Base-by-base conservation (phyloP, 2,888 invertebrate genomes). In the Periphyllus acericola region DNA sequence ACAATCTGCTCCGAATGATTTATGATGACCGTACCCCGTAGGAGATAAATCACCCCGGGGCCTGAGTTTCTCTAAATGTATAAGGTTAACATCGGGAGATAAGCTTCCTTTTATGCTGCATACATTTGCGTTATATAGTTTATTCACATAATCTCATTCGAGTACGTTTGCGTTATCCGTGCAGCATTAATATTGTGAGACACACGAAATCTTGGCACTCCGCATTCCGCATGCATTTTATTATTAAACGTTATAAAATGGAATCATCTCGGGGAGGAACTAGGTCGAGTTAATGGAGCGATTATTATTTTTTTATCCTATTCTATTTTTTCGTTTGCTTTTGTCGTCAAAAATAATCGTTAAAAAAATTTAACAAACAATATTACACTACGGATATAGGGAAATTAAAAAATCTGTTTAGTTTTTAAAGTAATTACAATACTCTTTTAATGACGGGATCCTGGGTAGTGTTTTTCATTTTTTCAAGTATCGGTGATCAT, bases 171-270 rank as follows among this genome's bases (percentile, higher is more conserved):
- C 34, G 34, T 34, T 34, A 17, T 6, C 21, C 68, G 29, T 25
- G 68, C 29, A 17, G 9, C 9, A 29, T 71, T 71, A 71, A 29
- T 71, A 71, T 40, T 40, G 19, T 32, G 29, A 40, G 8, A 71
- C 14, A 21, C 32, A 29, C 74, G 74, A 40, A 75, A 55, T 60
- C 55, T 74, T 75, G 74, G 60, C 74, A 83, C 60, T 83, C 36
- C 14, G 34, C 40, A 25, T 46, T 32, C 46, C 40, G 11, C 29
- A 6, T 46, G 3, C 32, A 46, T 82, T 82, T 82, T 29, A 76
- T 76, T 40, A 83, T 75, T 83, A 83, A 75, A 74, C 60, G 21
- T 60, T 46, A 0, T 66, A 60, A n/a, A n/a, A 83, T 29, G 32
- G 29, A 40, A 74, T 60, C 3, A 25, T 60, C 6, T 46, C 5